phyloP scores from a whole-genome alignment of 2,797 vertebrate species.

The Leuciscus waleckii region DNA sequence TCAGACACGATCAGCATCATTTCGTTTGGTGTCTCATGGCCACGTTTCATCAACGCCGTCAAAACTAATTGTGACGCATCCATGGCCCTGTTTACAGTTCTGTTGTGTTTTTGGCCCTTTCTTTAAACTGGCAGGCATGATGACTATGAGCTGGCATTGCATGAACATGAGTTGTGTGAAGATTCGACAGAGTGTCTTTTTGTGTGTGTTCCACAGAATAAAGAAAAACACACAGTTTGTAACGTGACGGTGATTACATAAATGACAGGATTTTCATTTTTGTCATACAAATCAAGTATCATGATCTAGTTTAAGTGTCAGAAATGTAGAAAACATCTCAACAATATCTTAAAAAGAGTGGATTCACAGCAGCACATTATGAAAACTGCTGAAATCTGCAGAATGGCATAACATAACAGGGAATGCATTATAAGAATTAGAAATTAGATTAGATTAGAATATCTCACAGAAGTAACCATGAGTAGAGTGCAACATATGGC shows the following conservation, averaged over 20 bases:
- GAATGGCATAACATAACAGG: neutral
- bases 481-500: neutral
- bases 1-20: neutral
- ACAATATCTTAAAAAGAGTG: neutral
- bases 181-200: too few relatives aligned
- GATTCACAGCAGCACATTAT: neutral
- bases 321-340: neutral
- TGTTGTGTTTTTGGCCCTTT: too few relatives aligned
- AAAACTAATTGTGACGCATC: neutral
- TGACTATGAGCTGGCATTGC: too few relatives aligned
- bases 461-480: neutral
- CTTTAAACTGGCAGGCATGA: too few relatives aligned
- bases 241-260: too few relatives aligned
- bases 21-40: neutral
- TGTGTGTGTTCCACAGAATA: too few relatives aligned
- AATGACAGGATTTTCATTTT: neutral
- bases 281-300: neutral
- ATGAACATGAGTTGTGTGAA: too few relatives aligned
- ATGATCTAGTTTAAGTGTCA: neutral
- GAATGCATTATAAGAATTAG: neutral
- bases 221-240: too few relatives aligned
- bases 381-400: neutral
- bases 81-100: too few relatives aligned
- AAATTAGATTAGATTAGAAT: neutral
- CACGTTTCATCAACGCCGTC: neutral